Evolutionary conservation across 2,888 invertebrate species (phyloP).

Genomic region (Myathropa florea): DNA sequence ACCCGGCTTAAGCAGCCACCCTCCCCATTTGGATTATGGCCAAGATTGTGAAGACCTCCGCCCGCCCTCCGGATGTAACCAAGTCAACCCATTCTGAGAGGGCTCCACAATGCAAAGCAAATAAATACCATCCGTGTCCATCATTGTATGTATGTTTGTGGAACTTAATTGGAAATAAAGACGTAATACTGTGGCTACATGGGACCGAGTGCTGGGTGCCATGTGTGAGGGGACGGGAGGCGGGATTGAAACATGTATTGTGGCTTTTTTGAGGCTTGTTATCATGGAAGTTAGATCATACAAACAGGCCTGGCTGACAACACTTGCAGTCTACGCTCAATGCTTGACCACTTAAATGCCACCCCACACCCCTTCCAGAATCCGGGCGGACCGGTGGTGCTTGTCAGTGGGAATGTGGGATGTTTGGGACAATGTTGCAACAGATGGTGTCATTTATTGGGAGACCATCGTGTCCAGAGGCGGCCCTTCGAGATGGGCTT

Average conservation of each 20-base stretch:
- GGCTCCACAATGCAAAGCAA: constrained; percentile 48
- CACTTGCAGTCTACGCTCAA: constrained; percentile 42
- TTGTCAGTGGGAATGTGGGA: background rate
- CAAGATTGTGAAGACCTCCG: constrained; percentile 53
- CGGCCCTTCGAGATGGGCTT: background rate
- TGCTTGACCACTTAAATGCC: constrained; percentile 62
- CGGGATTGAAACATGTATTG: constrained; percentile 61
- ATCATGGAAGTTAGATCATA: constrained; percentile 14
- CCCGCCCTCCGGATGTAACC: background rate
- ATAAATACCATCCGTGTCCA: constrained; percentile 69
- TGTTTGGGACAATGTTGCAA: background rate
- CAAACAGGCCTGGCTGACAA: constrained; percentile 4
- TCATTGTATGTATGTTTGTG: constrained; percentile 46
- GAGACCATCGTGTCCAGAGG: constrained; percentile 4
- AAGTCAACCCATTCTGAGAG: constrained; percentile 4
- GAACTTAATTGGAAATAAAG: constrained; percentile 69
- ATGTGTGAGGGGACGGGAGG: background rate
- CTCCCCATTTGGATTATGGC: constrained; percentile 48
- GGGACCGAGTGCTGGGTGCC: background rate
- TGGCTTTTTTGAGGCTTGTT: constrained; percentile 69
- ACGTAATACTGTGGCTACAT: constrained; percentile 40
- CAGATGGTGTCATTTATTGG: background rate
- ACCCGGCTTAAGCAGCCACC: constrained; percentile 5
- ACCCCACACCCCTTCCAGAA: background rate
- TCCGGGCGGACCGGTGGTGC: too few relatives aligned